Evolutionary conservation across 2,888 invertebrate genomes (phyloP).

Genomic region (Nymphalis c-album): DNA sequence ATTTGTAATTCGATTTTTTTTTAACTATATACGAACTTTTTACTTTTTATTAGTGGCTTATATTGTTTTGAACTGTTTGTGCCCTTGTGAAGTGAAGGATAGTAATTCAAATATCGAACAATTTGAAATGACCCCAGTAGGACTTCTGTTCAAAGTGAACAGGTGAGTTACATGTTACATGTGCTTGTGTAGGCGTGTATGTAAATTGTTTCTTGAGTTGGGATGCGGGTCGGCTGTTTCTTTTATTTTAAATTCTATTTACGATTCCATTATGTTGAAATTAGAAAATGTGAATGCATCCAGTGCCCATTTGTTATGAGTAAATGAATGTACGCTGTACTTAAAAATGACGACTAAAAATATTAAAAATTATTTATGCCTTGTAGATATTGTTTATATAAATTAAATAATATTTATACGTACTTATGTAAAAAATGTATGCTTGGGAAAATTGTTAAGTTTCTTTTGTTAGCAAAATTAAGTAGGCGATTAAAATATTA

Average conservation of each 20-base stretch:
- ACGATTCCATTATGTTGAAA: neutral
- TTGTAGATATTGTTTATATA: too few species aligned
- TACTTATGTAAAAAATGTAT: too few species aligned
- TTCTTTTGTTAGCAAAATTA: too few species aligned
- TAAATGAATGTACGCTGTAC: neutral
- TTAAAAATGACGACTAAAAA: too few species aligned
- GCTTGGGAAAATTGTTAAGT: too few species aligned
- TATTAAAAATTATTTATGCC: too few species aligned
- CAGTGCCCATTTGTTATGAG: neutral
- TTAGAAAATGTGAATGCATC: neutral
- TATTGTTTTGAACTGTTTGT: conserved; percentile 31
- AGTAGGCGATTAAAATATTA: too few species aligned
- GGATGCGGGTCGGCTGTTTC: neutral
- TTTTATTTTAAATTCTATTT: conserved; percentile 1
- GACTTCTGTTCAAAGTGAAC: conserved; percentile 82
- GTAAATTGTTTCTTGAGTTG: neutral
- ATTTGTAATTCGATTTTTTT: conserved; percentile 5
- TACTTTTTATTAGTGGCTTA: conserved; percentile 32
- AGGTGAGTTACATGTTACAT: conserved; percentile 65
- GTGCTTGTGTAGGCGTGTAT: conserved; percentile 1
- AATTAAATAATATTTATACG: too few species aligned
- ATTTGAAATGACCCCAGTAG: conserved; percentile 80
- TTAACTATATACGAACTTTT: neutral
- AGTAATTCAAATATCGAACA: conserved; percentile 36
- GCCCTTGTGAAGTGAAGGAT: conserved; percentile 46